Conservation (phyloP, 2,888 invertebrate genomes). For the Omphaloscelis lunosa region DNA sequence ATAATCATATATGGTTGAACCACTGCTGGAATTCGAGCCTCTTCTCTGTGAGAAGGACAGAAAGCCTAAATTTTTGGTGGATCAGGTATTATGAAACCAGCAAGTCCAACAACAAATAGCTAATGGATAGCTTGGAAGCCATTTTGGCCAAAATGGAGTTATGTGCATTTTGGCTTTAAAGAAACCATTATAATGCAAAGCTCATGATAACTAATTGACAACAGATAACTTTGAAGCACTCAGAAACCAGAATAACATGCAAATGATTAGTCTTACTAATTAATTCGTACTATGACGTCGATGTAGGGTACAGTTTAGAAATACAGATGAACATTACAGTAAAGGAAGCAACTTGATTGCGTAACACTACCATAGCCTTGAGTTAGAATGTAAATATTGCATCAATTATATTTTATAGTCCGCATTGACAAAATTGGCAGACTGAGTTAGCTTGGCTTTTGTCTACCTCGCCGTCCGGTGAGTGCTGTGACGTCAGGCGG, state of each 20-base stretch:
- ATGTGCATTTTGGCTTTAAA: too few relatives aligned
- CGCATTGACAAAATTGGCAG: too few relatives aligned
- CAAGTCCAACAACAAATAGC: not conserved
- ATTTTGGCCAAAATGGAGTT: too few relatives aligned
- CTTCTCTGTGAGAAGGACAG: not conserved
- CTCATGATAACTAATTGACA: not conserved
- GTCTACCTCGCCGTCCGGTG: too few relatives aligned
- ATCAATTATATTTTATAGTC: not conserved
- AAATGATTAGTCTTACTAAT: slow-evolving; percentile 11
- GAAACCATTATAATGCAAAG: too few relatives aligned
- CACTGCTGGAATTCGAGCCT: not conserved
- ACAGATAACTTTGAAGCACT: not conserved
- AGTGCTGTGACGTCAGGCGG: too few relatives aligned
- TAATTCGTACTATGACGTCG: slow-evolving; percentile 25
- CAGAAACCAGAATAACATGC: not conserved
- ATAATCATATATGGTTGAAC: not conserved
- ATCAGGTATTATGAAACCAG: not conserved
- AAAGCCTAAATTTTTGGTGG: not conserved
- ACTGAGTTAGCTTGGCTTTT: too few relatives aligned
- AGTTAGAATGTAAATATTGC: not conserved
- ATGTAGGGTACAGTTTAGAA: not conserved
- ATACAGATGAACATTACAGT: not conserved
- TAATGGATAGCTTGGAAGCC: too few relatives aligned
- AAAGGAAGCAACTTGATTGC: not conserved
- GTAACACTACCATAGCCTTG: not conserved